Percentiles rank a stretch among this genome's conserved stretches.
Evolutionary conservation across 2,888 invertebrate genomes (phyloP).

Genomic region (Drymonia ruficornis): DNA sequence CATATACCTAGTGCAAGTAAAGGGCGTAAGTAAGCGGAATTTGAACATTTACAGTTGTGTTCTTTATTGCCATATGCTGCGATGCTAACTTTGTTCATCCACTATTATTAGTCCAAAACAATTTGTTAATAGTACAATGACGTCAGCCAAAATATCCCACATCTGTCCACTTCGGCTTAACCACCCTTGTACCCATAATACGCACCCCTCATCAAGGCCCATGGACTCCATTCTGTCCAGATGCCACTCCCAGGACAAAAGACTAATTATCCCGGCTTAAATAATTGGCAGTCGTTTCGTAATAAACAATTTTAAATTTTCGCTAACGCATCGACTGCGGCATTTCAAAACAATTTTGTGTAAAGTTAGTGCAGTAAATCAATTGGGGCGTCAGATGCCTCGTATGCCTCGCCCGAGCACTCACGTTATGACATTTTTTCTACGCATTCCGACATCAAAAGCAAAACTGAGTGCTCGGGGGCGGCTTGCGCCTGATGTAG

Average conservation of each 20-base stretch:
- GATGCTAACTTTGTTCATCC: no score
- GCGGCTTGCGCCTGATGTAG: no score
- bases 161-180: slow-evolving; percentile 2
- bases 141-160: neutral
- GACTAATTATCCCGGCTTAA: slow-evolving; percentile 41
- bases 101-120: neutral
- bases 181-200: slow-evolving; percentile 6
- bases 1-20: no score
- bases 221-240: slow-evolving; percentile 25
- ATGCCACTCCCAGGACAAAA: slow-evolving; percentile 33
- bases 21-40: no score
- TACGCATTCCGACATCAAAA: no score
- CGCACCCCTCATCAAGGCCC: slow-evolving; percentile 11
- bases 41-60: no score
- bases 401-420: no score
- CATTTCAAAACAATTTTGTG: slow-evolving; percentile 4
- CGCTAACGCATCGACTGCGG: slow-evolving; percentile 35
- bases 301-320: slow-evolving; percentile 44
- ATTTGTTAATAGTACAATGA: neutral
- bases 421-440: no score
- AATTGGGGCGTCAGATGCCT: no score
- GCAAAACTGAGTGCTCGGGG: no score
- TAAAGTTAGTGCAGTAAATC: slow-evolving; percentile 26
- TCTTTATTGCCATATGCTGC: no score
- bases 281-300: slow-evolving; percentile 38